Percentiles rank a stretch among this genome's conserved stretches.
phyloP scores from a whole-genome alignment of 2,888 invertebrate genomes.

The Mechanitis messenoides region DNA sequence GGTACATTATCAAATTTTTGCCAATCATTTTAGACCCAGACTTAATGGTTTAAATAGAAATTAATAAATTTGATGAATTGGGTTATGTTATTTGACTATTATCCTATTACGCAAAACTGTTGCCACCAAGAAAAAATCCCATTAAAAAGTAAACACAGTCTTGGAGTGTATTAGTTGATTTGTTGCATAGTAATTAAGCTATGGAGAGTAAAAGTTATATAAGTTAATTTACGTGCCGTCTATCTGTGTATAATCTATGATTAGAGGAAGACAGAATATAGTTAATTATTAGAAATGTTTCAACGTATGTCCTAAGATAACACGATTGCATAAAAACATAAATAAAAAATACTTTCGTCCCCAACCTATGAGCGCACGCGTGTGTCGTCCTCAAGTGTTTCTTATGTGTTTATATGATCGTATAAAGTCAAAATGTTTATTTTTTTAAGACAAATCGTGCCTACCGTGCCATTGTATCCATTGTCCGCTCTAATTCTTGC shows the following conservation, averaged over 20 bases:
- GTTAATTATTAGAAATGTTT: slow-evolving; percentile 3
- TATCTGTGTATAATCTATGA: slow-evolving; percentile 8
- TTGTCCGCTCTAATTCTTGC: slow-evolving; percentile 67
- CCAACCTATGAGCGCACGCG: neutral
- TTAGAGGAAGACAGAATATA: slow-evolving; percentile 6
- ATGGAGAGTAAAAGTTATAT: slow-evolving; percentile 10
- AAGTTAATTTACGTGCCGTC: slow-evolving; percentile 7
- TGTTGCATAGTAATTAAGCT: slow-evolving; percentile 12
- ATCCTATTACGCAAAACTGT: neutral
- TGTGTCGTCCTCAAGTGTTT: no score
- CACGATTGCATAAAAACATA: slow-evolving; percentile 11
- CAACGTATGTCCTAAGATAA: slow-evolving; percentile 19
- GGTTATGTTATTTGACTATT: no score
- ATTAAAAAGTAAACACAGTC: slow-evolving; percentile 5
- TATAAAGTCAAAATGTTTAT: slow-evolving; percentile 15
- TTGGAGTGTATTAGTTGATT: slow-evolving; percentile 9
- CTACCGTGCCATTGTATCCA: slow-evolving; percentile 63
- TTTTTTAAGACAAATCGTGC: slow-evolving; percentile 44
- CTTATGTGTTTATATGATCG: neutral
- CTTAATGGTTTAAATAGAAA: no score
- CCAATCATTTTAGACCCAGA: no score
- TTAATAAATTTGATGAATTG: no score
- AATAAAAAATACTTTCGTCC: neutral
- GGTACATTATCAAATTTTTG: no score
- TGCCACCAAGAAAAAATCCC: slow-evolving; percentile 11